Evolutionary conservation across 2,797 vertebrate genomes (phyloP).

Genomic region (Etheostoma perlongum): DNA sequence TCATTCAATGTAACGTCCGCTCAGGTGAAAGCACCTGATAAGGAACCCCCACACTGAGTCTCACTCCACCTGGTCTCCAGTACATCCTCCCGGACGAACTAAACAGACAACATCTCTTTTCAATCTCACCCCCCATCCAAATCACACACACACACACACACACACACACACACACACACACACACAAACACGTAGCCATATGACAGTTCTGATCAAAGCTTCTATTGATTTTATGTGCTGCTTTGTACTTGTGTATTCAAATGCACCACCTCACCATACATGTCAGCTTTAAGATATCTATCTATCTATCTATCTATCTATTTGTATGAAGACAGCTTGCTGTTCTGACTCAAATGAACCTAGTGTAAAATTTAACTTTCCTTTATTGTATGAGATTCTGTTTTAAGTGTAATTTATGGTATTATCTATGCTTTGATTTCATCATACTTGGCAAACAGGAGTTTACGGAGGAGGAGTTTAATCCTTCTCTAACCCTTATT

Average conservation of each 20-base stretch:
- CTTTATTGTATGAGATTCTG: background rate
- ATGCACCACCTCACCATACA: background rate
- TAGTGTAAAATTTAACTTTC: background rate
- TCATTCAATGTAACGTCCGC: too few relatives aligned
- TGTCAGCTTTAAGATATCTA: constrained; percentile 6
- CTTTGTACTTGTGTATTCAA: constrained; percentile 37
- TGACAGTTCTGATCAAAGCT: constrained; percentile 46
- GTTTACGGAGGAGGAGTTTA: background rate
- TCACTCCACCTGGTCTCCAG: too few relatives aligned
- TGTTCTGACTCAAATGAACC: background rate
- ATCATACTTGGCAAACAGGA: constrained; percentile 20
- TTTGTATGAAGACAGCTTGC: background rate
- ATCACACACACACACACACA: constrained; percentile 10
- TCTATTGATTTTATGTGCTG: constrained; percentile 36
- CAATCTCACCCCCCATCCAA: too few relatives aligned
- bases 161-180: constrained; percentile 11
- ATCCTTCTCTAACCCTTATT: constrained; percentile 37
- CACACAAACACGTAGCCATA: constrained; percentile 3
- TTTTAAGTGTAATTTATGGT: background rate
- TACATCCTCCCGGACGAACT: too few relatives aligned
- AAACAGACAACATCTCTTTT: too few relatives aligned
- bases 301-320: background rate
- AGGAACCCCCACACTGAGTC: too few relatives aligned
- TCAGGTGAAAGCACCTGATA: too few relatives aligned
- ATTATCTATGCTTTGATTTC: constrained; percentile 5